Base-by-base conservation (phyloP, 2,797 vertebrate genomes). In the Lepus townsendii region DNA sequence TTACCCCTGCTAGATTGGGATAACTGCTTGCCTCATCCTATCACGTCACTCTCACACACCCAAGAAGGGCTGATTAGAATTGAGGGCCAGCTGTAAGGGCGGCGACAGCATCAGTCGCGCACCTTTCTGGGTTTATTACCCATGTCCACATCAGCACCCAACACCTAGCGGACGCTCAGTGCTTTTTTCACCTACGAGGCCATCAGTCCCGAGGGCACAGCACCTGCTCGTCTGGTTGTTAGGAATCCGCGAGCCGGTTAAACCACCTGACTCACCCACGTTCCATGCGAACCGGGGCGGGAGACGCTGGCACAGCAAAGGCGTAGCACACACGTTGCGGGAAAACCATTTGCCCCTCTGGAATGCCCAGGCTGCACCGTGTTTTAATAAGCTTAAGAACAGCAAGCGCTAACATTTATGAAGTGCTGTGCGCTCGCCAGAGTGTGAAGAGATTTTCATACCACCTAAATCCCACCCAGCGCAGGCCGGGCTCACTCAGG, bases 231-330 rank as follows among this genome's bases (percentile, higher is more conserved):
- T 50, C 52, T 32, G 22, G 71, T 77, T 78, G 72, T 27, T 52
- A 14, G 6, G 73, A n/a, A 69, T 12, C 50, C 9, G 7, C 38
- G 3, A 2, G 42, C 8, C 0, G 2, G 0, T 62, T 57, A 50
- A 3, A 52, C 42, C 7, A 0, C 65, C 71, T 83, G 77, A 92
- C 57, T 57, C 19, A 26, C 26, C 26, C 1, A 6, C 17, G n/a
- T 52, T 68, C 22, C 60, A 47, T 73, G 47, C 88, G 65, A 35
- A 75, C 7, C 26, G 0, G 0, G 0, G 0, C 1, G 0, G 52
- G 38, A 86, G 71, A 69, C 73, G 66, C 88, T 38, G 7, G 10
- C 0, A 4, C 60, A 76, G 14, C 22, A 12, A n/a, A 13, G 0
- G 0, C 14, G 32, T 22, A 6, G 10, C 52, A 26, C 14, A 14